These are phyloP conservation scores for Leptopterna dolabrata DNA, from an alignment of 2,888 invertebrate species.

Conservation along the genomic window DNA sequence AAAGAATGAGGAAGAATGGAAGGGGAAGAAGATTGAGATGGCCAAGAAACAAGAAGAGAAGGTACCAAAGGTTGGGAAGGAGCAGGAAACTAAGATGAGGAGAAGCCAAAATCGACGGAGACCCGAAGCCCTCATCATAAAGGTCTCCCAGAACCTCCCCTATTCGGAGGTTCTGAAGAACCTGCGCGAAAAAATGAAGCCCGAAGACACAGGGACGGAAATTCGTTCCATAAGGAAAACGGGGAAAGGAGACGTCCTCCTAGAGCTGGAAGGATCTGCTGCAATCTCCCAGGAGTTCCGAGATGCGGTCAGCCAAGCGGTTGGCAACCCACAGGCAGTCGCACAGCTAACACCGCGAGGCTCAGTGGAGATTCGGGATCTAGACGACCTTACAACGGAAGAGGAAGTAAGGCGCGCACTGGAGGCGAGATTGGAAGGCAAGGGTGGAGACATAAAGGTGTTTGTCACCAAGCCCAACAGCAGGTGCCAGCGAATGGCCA, in stretches of 20 bases:
- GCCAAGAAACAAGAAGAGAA: too few relatives aligned
- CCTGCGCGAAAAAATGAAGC: slow-evolving; percentile 7
- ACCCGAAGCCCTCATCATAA: background rate
- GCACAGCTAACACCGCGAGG: too few relatives aligned
- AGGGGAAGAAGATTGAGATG: too few relatives aligned
- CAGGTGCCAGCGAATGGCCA: background rate
- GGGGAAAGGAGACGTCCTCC: too few relatives aligned
- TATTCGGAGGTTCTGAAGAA: slow-evolving; percentile 23
- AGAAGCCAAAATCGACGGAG: background rate
- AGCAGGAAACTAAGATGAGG: background rate
- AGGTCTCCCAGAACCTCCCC: too few relatives aligned
- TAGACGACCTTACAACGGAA: background rate
- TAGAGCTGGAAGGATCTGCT: slow-evolving; percentile 21
- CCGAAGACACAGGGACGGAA: slow-evolving; percentile 12
- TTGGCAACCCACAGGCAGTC: background rate
- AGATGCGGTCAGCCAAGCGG: background rate
- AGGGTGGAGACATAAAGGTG: background rate
- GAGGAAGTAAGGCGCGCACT: too few relatives aligned
- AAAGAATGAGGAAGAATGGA: too few relatives aligned
- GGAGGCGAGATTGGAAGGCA: background rate
- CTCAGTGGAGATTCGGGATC: too few relatives aligned
- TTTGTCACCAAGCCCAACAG: slow-evolving; percentile 5
- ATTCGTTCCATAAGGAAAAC: slow-evolving; percentile 1
- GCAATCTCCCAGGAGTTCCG: too few relatives aligned
- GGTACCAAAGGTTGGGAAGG: background rate